These are phyloP conservation scores for Synchiropus splendidus DNA, from an alignment of 2,113 vertebrate species.

Conservation along the genomic window DNA sequence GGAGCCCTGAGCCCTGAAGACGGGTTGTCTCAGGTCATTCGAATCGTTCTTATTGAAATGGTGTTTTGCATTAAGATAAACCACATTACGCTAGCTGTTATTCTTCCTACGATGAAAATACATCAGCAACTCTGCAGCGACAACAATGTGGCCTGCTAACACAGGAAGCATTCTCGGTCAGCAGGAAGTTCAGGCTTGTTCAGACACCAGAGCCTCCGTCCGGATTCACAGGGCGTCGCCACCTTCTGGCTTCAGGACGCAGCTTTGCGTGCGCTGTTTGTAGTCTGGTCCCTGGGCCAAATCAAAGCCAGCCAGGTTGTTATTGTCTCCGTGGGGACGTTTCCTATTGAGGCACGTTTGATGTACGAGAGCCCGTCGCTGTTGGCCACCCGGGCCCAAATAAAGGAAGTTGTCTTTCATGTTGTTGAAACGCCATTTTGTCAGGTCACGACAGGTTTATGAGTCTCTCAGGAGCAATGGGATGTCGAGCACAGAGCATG, in stretches of 20 bases:
- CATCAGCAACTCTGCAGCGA: neutral
- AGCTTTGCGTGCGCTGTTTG: slow-evolving; percentile 55
- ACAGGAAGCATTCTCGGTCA: slow-evolving; percentile 52
- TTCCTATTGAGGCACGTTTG: slow-evolving; percentile 63
- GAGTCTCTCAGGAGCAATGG: slow-evolving; percentile 43
- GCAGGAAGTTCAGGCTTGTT: slow-evolving; percentile 56
- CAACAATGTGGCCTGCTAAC: slow-evolving; percentile 27
- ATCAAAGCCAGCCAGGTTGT: slow-evolving; percentile 57
- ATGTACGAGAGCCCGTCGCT: slow-evolving; percentile 41
- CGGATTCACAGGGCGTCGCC: slow-evolving; percentile 20
- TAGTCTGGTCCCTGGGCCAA: slow-evolving; percentile 31
- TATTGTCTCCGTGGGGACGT: slow-evolving; percentile 57
- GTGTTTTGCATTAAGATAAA: too few species aligned
- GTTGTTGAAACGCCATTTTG: slow-evolving; percentile 49
- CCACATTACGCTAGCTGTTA: too few species aligned
- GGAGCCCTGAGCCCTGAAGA: too few species aligned
- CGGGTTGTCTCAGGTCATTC: too few species aligned
- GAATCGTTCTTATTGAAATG: too few species aligned
- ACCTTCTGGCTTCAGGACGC: slow-evolving; percentile 32
- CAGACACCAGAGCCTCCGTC: slow-evolving; percentile 29
- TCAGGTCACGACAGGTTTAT: slow-evolving; percentile 54
- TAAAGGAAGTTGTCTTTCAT: slow-evolving; percentile 59
- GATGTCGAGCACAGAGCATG: too few species aligned
- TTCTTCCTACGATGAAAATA: too few species aligned
- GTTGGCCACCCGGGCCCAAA: slow-evolving; percentile 50